phyloP scores from a whole-genome alignment of 2,888 invertebrate species.

The Melinaea marsaeus region DNA sequence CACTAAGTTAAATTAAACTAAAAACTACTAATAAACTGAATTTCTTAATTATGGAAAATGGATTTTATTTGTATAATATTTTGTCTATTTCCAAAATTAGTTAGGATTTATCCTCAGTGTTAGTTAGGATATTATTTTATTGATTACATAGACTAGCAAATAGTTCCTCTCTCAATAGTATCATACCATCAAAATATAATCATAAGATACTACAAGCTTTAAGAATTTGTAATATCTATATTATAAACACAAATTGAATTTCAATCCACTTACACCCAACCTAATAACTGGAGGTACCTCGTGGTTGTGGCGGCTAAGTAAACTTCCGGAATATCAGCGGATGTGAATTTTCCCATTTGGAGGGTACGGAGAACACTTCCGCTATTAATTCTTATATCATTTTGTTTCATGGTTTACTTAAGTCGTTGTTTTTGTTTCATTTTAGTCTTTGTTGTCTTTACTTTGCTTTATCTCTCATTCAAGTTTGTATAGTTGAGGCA shows the following conservation, averaged over 20 bases:
- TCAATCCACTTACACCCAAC: conserved; percentile 24
- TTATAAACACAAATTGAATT: conserved; percentile 23
- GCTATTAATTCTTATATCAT: conserved; percentile 54
- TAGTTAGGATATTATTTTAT: too few relatives aligned
- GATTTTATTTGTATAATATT: too few relatives aligned
- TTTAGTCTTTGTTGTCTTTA: neutral
- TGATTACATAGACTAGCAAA: too few relatives aligned
- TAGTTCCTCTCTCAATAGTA: too few relatives aligned
- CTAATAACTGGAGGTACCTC: conserved; percentile 47
- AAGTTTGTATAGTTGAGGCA: neutral
- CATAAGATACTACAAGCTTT: neutral
- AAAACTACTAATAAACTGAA: too few relatives aligned
- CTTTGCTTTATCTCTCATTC: too few relatives aligned
- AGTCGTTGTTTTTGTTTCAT: conserved; percentile 24
- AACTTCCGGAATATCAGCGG: conserved; percentile 68
- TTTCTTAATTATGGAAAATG: too few relatives aligned
- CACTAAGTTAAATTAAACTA: too few relatives aligned
- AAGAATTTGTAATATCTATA: neutral
- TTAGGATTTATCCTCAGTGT: too few relatives aligned
- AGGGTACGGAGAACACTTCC: conserved; percentile 52
- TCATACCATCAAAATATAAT: too few relatives aligned
- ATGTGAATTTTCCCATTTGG: conserved; percentile 62
- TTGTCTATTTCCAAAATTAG: too few relatives aligned
- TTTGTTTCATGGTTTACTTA: conserved; percentile 17
- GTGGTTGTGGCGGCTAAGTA: conserved; percentile 56